Evolutionary conservation across 2,113 vertebrate species (phyloP).

Genomic region (Mellivora capensis): DNA sequence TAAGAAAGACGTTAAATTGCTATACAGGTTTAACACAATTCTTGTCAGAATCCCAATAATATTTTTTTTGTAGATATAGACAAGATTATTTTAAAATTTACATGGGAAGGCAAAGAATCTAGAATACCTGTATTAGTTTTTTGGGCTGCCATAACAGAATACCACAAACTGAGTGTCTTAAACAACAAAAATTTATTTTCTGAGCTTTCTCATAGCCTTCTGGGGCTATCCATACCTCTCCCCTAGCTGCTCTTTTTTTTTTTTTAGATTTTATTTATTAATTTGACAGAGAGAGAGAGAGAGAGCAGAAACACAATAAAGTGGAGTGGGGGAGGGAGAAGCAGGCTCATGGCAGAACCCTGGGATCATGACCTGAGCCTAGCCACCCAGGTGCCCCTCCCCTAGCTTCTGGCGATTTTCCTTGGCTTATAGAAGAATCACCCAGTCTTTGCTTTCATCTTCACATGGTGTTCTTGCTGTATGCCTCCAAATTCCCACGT

Average conservation of each 20-base stretch:
- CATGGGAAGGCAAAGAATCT: background rate
- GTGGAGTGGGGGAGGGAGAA: too few species aligned
- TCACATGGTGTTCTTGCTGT: background rate
- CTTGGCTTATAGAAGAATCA: background rate
- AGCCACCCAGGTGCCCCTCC: background rate
- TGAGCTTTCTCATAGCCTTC: background rate
- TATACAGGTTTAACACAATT: background rate
- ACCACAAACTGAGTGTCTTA: background rate
- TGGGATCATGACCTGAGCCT: too few species aligned
- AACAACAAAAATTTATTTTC: background rate
- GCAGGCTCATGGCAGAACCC: too few species aligned
- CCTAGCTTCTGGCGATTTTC: background rate
- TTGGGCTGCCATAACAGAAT: background rate
- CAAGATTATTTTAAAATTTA: background rate
- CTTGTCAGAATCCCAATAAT: background rate
- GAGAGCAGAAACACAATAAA: too few species aligned
- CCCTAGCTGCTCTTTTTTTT: background rate
- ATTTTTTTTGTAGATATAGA: background rate
- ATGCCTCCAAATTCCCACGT: background rate
- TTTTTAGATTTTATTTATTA: too few species aligned
- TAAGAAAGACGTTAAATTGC: background rate
- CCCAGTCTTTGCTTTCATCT: background rate
- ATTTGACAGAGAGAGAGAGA: too few species aligned
- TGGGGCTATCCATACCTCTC: background rate
- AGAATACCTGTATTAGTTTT: background rate